A percentile compares a stretch with the other conserved stretches of the same genome.
phyloP scores from a whole-genome alignment of 2,888 invertebrate species.

The Aleiodes alternator region DNA sequence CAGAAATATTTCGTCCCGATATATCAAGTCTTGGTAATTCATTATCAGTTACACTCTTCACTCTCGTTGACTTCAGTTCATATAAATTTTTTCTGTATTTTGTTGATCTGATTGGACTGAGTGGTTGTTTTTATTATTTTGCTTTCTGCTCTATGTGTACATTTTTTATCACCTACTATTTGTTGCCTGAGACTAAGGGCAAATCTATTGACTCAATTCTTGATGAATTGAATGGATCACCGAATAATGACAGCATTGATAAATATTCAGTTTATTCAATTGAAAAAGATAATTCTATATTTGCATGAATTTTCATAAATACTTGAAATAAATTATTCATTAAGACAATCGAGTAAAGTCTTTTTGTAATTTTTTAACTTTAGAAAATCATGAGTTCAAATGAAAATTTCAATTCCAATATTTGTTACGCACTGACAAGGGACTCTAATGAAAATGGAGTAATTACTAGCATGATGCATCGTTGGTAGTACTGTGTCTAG shows the following conservation, averaged over 20 bases:
- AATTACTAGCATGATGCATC: neutral
- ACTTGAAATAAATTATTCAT: too few species aligned
- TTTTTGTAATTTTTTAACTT: too few species aligned
- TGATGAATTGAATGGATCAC: conserved; percentile 64
- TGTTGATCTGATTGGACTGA: conserved; percentile 60
- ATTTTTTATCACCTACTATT: conserved; percentile 60
- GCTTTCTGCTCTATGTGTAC: conserved; percentile 59
- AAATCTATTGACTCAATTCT: conserved; percentile 65
- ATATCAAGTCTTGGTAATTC: conserved; percentile 62
- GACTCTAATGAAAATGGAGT: neutral
- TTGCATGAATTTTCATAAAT: neutral
- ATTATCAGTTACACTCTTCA: conserved; percentile 52
- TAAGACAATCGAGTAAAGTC: too few species aligned
- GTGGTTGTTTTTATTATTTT: conserved; percentile 69
- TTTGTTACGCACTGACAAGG: neutral
- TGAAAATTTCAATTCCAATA: too few species aligned
- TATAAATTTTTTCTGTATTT: conserved; percentile 65
- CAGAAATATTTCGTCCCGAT: conserved; percentile 76
- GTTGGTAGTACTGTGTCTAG: conserved; percentile 35
- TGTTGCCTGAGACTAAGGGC: conserved; percentile 71
- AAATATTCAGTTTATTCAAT: neutral
- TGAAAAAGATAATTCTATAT: neutral
- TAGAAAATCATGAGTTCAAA: too few species aligned
- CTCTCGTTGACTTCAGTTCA: conserved; percentile 65
- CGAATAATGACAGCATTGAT: conserved; percentile 16